Percentiles rank a stretch among this genome's conserved stretches.
Conservation (phyloP, 2,797 vertebrate genomes). For the Tachyglossus aculeatus region DNA sequence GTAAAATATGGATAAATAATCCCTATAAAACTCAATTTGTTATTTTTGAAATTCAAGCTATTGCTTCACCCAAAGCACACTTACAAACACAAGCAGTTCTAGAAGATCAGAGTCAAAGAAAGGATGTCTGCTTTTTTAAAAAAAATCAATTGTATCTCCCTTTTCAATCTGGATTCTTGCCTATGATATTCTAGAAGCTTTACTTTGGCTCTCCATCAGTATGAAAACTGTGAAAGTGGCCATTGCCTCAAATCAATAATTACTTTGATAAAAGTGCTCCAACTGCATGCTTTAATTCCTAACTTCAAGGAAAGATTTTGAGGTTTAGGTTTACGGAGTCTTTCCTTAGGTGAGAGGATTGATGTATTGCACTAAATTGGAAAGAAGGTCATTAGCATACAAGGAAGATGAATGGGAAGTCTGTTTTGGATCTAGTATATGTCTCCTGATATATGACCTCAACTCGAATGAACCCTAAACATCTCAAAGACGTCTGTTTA, state of each 20-base stretch:
- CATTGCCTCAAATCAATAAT: slow-evolving; percentile 62
- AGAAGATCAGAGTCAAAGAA: slow-evolving; percentile 54
- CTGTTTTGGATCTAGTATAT: background rate
- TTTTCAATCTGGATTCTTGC: slow-evolving; percentile 59
- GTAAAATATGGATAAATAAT: no score
- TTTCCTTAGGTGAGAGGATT: slow-evolving; percentile 9
- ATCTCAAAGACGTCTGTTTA: no score
- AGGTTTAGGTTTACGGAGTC: slow-evolving; percentile 18
- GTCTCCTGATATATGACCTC: background rate
- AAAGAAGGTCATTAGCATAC: background rate
- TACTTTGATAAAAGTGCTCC: slow-evolving; percentile 58
- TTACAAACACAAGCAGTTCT: slow-evolving; percentile 25
- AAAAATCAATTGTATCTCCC: slow-evolving; percentile 28
- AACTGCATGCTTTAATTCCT: slow-evolving; percentile 41
- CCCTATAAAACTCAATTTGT: no score
- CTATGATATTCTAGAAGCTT: slow-evolving; percentile 63
- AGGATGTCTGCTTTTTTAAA: slow-evolving; percentile 37
- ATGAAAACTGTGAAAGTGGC: slow-evolving; percentile 50
- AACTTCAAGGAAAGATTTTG: slow-evolving; percentile 47
- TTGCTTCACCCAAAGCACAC: background rate
- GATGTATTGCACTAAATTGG: background rate
- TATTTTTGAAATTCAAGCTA: no score
- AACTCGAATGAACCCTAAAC: no score
- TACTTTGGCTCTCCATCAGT: slow-evolving; percentile 55
- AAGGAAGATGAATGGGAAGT: background rate